Evolutionary conservation across 2,888 invertebrate species (phyloP).

Genomic region (Exephanes ischioxanthus): DNA sequence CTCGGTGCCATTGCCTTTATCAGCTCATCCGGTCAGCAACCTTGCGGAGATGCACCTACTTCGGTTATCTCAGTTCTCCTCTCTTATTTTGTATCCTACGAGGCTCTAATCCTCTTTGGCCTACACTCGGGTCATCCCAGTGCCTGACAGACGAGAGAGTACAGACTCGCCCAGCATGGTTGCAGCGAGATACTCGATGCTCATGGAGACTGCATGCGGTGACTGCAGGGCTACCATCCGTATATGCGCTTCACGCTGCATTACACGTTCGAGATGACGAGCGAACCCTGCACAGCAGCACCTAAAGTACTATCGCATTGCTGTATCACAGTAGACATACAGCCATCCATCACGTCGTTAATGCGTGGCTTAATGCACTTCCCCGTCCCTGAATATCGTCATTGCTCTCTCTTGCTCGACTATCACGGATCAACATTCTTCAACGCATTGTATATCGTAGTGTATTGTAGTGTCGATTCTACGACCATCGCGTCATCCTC

Average conservation of each 20-base stretch:
- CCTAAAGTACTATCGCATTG: conserved; percentile 21
- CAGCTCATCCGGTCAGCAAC: conserved; percentile 32
- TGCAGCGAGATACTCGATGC: background rate
- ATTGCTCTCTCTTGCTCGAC: conserved; percentile 25
- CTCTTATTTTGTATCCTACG: conserved; percentile 15
- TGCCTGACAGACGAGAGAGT: background rate
- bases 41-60: background rate
- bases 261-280: conserved; percentile 42
- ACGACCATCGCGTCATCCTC: background rate
- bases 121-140: conserved; percentile 11
- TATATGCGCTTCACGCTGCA: conserved; percentile 49
- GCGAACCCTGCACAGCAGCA: conserved; percentile 24
- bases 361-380: conserved; percentile 76
- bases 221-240: conserved; percentile 46
- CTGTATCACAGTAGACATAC: conserved; percentile 73
- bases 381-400: conserved; percentile 56
- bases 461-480: background rate
- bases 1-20: conserved; percentile 32
- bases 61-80: conserved; percentile 4
- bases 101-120: conserved; percentile 20
- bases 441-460: conserved; percentile 1
- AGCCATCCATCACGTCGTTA: conserved; percentile 79
- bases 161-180: background rate
- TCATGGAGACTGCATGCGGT: background rate
- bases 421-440: conserved; percentile 34